These are phyloP conservation scores for Eumerus sabulonum DNA, from an alignment of 2,888 invertebrate genomes.

Conservation along the genomic window DNA sequence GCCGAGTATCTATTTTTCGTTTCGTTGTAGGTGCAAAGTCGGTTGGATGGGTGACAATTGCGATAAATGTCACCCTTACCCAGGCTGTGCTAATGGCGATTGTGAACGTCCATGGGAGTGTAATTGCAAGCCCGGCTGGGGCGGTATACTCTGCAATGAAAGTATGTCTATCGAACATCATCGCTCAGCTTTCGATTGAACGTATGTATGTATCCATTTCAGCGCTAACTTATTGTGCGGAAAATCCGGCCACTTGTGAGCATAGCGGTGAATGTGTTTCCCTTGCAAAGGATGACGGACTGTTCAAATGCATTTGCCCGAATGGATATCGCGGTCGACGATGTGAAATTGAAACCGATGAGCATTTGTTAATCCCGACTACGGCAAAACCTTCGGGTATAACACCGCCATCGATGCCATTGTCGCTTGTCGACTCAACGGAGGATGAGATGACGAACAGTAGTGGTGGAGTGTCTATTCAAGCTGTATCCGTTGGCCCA, in stretches of 20 bases:
- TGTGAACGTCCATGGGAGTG: slow-evolving; percentile 95
- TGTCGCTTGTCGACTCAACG: not conserved
- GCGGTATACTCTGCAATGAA: slow-evolving; percentile 95
- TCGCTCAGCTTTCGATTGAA: slow-evolving; percentile 6
- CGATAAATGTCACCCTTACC: slow-evolving; percentile 89
- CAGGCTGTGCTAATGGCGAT: slow-evolving; percentile 91
- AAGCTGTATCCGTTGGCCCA: not conserved
- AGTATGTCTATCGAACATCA: slow-evolving; percentile 79
- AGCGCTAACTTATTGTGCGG: slow-evolving; percentile 92
- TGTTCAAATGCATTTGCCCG: slow-evolving; percentile 87
- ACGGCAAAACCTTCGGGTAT: slow-evolving; percentile 75
- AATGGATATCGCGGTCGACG: slow-evolving; percentile 87
- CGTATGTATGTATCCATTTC: slow-evolving; percentile 70
- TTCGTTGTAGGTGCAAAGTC: slow-evolving; percentile 84
- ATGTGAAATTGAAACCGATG: slow-evolving; percentile 83
- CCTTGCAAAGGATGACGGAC: slow-evolving; percentile 87
- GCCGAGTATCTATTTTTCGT: not conserved
- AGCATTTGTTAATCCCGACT: slow-evolving; percentile 73
- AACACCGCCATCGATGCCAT: slow-evolving; percentile 73
- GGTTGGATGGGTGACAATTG: slow-evolving; percentile 93
- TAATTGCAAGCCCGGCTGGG: slow-evolving; percentile 88
- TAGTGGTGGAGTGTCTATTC: too few relatives aligned
- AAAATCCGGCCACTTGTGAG: slow-evolving; percentile 86
- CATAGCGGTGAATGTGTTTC: slow-evolving; percentile 92
- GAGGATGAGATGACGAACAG: not conserved